Conservation (phyloP, 2,113 vertebrate species). For the Sapayoa aenigma region DNA sequence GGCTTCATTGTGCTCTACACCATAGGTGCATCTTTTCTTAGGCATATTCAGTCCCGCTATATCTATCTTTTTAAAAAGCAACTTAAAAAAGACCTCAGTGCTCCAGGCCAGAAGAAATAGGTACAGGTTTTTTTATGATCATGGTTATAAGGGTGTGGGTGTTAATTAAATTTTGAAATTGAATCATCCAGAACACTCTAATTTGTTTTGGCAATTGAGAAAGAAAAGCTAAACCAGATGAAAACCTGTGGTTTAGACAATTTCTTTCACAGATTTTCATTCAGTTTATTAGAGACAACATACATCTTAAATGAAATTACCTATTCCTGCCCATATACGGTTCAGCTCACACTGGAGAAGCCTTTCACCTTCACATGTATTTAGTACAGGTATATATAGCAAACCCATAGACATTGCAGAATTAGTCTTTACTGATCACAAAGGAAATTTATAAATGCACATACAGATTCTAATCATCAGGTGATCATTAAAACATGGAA, state of each 20-base stretch:
- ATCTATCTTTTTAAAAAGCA: background rate
- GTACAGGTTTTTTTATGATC: background rate
- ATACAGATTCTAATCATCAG: background rate
- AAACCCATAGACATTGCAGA: background rate
- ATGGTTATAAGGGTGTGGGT: background rate
- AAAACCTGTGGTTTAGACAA: background rate
- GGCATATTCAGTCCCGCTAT: background rate
- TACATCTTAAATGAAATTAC: background rate
- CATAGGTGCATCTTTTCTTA: background rate
- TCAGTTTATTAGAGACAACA: background rate
- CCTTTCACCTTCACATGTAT: background rate
- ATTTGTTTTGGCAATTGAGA: background rate
- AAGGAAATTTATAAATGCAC: background rate
- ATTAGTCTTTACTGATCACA: background rate
- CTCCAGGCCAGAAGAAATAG: background rate
- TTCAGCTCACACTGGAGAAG: background rate
- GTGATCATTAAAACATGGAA: background rate
- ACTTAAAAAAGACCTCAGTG: background rate
- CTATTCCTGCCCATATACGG: background rate
- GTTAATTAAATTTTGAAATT: background rate
- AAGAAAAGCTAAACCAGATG: constrained; percentile 11
- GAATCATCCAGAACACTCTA: background rate
- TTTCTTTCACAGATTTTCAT: constrained; percentile 33
- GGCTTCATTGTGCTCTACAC: background rate
- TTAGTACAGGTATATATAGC: background rate